Evolutionary conservation across 2,797 vertebrate genomes (phyloP), one percentile per base, ranked within the genome.

Genomic region (Hyperoplus lanceolatus): DNA sequence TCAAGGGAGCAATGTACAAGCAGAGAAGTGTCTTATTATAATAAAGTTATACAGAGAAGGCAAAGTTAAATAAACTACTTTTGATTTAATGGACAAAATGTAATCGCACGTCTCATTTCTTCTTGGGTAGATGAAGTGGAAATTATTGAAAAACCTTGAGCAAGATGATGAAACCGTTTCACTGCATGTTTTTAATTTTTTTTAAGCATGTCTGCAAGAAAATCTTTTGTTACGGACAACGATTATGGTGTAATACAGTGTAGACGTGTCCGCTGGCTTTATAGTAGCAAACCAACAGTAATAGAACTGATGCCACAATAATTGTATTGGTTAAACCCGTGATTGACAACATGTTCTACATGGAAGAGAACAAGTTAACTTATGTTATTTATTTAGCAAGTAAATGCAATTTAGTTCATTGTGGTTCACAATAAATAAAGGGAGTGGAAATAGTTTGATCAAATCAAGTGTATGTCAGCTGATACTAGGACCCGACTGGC

Each of bases 21-120:
- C 95, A 95, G 95, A 96, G 93, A 96, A 96, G 95, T 96, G 96
- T 96, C 96, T 96, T 96, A 96, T 96, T 95, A 96, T 96, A 95
- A 96, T 95, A 96, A 95, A 94, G 94, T 93, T 95, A 95, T 96
- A 96, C 94, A 96, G 94, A 96, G 90, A 95, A 95, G 94, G 94
- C 94, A 95, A 96, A 94, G 90, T 95, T 94, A 95, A 96, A 96
- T 96, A 96, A 96, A 96, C 94, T 94, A 95, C 94, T 95, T 96
- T 96, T 96, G 96, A 96, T 96, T 96, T 95, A 96, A 95, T 95
- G 93, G 93, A 95, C 29, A 29, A 92, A 84, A 58, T 75, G 39
- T 79, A 69, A 51, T 77, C n/a, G 54, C 61, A 60, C 38, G 87
- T 90, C 70, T 84, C 70, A 15, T 92, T 29, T 84, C 41, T 93